A percentile compares a stretch with the other conserved stretches of the same genome.
Evolutionary conservation across 1,140 invertebrate species (phyloP).

Genomic region (Drosophila serrata): DNA sequence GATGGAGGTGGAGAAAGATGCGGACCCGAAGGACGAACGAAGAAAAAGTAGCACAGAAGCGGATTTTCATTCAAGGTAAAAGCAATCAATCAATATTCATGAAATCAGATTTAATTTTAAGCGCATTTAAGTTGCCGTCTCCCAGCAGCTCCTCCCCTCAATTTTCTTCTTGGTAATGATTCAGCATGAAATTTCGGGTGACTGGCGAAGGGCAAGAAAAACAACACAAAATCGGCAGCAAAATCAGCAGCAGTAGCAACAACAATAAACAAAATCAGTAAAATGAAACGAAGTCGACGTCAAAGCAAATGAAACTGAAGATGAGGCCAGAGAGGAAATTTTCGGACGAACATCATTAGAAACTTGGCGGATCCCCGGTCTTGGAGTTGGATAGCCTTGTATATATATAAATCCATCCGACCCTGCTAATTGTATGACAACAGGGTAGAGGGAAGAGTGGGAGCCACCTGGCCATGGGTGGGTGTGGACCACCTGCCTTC

Average conservation of each 20-base stretch:
- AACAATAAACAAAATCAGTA: constrained; percentile 65
- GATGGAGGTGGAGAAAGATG: constrained; percentile 17
- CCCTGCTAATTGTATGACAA: constrained; percentile 79
- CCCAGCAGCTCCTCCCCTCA: not conserved
- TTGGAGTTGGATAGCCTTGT: constrained; percentile 15
- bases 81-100: constrained; percentile 84
- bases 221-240: constrained; percentile 36
- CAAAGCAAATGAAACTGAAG: constrained; percentile 78
- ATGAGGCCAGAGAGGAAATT: constrained; percentile 66
- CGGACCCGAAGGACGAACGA: not conserved
- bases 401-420: constrained; percentile 46
- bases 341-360: constrained; percentile 78
- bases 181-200: constrained; percentile 66
- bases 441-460: constrained; percentile 24
- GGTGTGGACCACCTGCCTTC: not conserved
- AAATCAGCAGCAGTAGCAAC: constrained; percentile 54
- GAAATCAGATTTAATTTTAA: constrained; percentile 84
- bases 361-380: constrained; percentile 38
- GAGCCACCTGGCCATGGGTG: constrained; percentile 40
- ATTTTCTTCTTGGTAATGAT: constrained; percentile 65
- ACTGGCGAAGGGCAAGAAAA: constrained; percentile 44
- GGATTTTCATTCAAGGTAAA: constrained; percentile 84
- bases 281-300: constrained; percentile 57
- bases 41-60: constrained; percentile 76
- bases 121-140: constrained; percentile 75